These are phyloP conservation scores for Latheticus oryzae DNA, from an alignment of 2,888 invertebrate species.

Conservation along the genomic window DNA sequence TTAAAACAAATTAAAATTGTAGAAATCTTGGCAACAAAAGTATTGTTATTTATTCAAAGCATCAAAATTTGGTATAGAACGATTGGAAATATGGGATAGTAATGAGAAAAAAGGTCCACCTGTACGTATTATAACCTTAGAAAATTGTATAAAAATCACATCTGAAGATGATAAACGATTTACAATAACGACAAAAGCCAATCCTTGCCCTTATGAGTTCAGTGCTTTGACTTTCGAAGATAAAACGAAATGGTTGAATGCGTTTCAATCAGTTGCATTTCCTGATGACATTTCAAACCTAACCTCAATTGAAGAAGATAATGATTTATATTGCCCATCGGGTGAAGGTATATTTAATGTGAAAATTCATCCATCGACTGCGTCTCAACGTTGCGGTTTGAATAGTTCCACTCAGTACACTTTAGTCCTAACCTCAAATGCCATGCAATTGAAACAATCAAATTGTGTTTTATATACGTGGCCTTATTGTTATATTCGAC, in stretches of 20 bases:
- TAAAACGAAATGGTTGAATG: slow-evolving; percentile 78
- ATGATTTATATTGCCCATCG: slow-evolving; percentile 88
- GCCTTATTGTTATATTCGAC: slow-evolving; percentile 86
- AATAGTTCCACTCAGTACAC: slow-evolving; percentile 76
- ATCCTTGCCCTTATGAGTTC: slow-evolving; percentile 68
- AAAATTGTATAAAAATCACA: slow-evolving; percentile 89
- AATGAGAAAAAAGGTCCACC: slow-evolving; percentile 75
- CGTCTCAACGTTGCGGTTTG: slow-evolving; percentile 80
- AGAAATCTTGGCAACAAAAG: slow-evolving; percentile 89
- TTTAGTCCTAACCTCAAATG: slow-evolving; percentile 78
- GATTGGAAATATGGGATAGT: slow-evolving; percentile 86
- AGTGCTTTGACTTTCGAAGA: slow-evolving; percentile 78
- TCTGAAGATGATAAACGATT: slow-evolving; percentile 71
- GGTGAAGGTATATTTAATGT: slow-evolving; percentile 81
- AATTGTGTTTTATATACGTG: slow-evolving; percentile 78
- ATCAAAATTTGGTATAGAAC: slow-evolving; percentile 86
- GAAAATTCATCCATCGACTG: slow-evolving; percentile 81
- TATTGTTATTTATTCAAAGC: slow-evolving; percentile 82
- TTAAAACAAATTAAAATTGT: slow-evolving; percentile 52
- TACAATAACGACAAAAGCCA: slow-evolving; percentile 81
- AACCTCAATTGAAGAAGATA: slow-evolving; percentile 83
- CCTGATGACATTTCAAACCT: slow-evolving; percentile 71
- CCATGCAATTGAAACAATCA: slow-evolving; percentile 78
- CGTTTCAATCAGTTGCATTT: slow-evolving; percentile 85
- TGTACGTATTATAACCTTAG: slow-evolving; percentile 81